These are phyloP conservation scores for Drosophila melanosoma DNA, from an alignment of 2,888 invertebrate genomes.

Conservation along the genomic window DNA sequence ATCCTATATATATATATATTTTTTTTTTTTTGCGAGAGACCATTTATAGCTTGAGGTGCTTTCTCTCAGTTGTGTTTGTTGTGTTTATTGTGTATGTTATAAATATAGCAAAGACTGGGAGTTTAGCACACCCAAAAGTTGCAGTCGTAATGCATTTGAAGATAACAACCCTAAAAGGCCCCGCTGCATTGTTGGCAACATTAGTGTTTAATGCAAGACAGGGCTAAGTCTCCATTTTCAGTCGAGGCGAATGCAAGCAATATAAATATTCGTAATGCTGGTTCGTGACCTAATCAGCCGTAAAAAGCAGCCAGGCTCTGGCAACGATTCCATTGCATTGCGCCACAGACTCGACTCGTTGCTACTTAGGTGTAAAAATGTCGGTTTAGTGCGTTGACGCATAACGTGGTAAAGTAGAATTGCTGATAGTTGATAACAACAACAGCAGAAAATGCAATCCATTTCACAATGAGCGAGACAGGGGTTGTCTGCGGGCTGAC, in stretches of 20 bases:
- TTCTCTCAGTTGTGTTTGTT: background rate
- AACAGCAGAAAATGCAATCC: constrained; percentile 41
- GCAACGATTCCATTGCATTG: constrained; percentile 19
- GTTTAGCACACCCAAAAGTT: background rate
- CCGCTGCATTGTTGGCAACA: background rate
- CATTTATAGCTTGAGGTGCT: background rate
- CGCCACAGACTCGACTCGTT: constrained; percentile 29
- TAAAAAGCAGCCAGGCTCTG: constrained; percentile 57
- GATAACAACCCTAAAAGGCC: background rate
- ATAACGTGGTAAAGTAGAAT: constrained; percentile 61
- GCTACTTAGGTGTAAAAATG: constrained; percentile 78
- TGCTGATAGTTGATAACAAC: constrained; percentile 65
- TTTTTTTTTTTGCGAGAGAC: too few species aligned
- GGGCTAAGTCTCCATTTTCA: constrained; percentile 2
- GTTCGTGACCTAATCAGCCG: constrained; percentile 64
- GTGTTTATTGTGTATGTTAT: background rate
- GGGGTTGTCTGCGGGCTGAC: constrained; percentile 7
- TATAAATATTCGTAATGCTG: constrained; percentile 20
- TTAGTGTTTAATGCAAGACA: constrained; percentile 10
- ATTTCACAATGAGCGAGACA: constrained; percentile 58
- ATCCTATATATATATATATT: too few species aligned
- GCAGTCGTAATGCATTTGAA: background rate
- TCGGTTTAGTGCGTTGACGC: constrained; percentile 79
- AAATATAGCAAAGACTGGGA: background rate
- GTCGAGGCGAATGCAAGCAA: constrained; percentile 12